These are phyloP conservation scores for Hassar affinis DNA, from an alignment of 2,113 vertebrate species.

Conservation along the genomic window DNA sequence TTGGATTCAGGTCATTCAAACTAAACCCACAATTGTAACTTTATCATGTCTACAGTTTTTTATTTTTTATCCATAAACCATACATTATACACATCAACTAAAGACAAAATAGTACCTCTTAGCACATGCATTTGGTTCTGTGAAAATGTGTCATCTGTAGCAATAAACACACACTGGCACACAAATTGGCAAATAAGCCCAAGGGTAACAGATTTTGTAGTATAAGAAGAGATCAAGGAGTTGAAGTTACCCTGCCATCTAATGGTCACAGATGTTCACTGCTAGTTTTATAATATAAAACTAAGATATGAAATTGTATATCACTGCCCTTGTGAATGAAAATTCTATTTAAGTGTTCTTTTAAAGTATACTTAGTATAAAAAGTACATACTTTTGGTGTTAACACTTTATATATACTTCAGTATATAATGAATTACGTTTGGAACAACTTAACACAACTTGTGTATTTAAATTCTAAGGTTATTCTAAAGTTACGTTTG, in stretches of 20 bases:
- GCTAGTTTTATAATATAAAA: slow-evolving; percentile 12
- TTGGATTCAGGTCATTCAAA: not conserved
- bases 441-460: no score
- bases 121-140: not conserved
- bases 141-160: not conserved
- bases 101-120: not conserved
- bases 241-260: slow-evolving; percentile 69
- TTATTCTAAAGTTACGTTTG: no score
- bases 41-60: not conserved
- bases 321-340: not conserved
- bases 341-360: no score
- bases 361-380: no score
- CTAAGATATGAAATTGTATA: not conserved
- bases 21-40: not conserved
- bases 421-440: no score
- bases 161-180: not conserved
- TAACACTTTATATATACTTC: no score
- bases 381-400: no score
- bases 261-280: slow-evolving; percentile 58
- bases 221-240: slow-evolving; percentile 34
- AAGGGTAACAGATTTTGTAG: not conserved
- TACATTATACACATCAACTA: not conserved
- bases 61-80: not conserved
- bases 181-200: not conserved
- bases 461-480: no score